Evolutionary conservation across 2,797 vertebrate species (phyloP), one percentile per base, ranked within the genome.

Genomic region (Rhinichthys osculus): DNA sequence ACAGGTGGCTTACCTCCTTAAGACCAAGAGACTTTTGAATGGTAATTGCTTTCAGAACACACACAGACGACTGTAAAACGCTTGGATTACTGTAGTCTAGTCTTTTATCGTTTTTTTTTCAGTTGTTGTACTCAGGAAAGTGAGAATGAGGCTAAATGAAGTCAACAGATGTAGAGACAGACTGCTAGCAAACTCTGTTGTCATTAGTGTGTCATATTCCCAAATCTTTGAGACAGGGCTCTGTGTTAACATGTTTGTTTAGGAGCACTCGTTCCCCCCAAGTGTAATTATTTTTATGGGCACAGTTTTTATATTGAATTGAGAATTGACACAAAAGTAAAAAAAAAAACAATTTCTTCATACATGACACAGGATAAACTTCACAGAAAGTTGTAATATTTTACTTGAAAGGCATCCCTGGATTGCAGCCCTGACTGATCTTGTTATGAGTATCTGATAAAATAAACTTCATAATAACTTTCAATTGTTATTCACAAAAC

Each of bases 1-100:
- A 69, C 73, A 87, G 85, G 67, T 84, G 73, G 50, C 81, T 67
- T 76, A 50, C 33, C 59, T 85, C 47, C 17, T 74, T 52, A 23
- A 54, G n/a, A 59, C 17, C 27, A 11, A 9, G 35, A 30, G 50
- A 47, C 62, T 69, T 87, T 82, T 81, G 17, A 59, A 70, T 80
- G 54, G 47, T 76, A 81, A 81, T 54, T 69, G 64, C 82, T 33
- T 57, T 35, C 52, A 35, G 57, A 86, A 78, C 30, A 21, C 40
- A 57, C 54, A 38, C 47, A 62, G 67, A 47, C 1, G 16, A 78
- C 47, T 81, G 64, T 57, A 62, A 71, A 16, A 59, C 23, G 1
- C 35, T 16, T 64, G 54, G 67, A 66, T 66, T 82, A 57, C 67
- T 82, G 79, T 71, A 38, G 35, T 5, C 4, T 47, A 85, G 50